Conservation (phyloP, 2,797 vertebrate species). For the Alfaro cultratus region DNA sequence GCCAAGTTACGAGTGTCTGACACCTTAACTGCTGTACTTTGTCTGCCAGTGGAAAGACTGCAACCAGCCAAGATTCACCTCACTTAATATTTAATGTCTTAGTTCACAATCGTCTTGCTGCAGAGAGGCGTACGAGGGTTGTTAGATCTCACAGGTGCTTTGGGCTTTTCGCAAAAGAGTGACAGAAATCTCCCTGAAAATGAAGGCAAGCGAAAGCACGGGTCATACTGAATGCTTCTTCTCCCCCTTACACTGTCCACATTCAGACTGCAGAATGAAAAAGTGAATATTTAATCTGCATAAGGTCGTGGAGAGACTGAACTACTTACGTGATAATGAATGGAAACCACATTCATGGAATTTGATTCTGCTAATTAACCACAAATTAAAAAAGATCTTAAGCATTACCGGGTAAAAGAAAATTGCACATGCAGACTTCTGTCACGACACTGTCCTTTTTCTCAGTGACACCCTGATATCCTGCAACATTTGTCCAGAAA, state of each 20-base stretch:
- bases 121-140: slow-evolving; percentile 39
- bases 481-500: slow-evolving; percentile 12
- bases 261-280: neutral
- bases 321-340: neutral
- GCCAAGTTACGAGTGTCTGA: slow-evolving; percentile 50
- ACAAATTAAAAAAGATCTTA: neutral
- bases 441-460: neutral
- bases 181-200: slow-evolving; percentile 45
- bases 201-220: slow-evolving; percentile 23
- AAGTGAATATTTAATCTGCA: slow-evolving; percentile 1
- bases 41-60: slow-evolving; percentile 65
- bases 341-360: neutral
- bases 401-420: neutral
- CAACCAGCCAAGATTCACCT: slow-evolving; percentile 63
- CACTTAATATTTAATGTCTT: slow-evolving; percentile 75
- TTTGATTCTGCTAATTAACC: neutral
- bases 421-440: neutral
- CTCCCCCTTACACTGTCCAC: neutral
- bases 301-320: neutral
- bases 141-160: slow-evolving; percentile 63
- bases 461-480: neutral
- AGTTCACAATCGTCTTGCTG: slow-evolving; percentile 56
- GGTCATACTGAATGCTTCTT: neutral
- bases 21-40: slow-evolving; percentile 56
- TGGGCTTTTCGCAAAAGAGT: slow-evolving; percentile 63